Evolutionary conservation across 2,888 invertebrate species (phyloP).

Genomic region (Ectemnius cavifrons): DNA sequence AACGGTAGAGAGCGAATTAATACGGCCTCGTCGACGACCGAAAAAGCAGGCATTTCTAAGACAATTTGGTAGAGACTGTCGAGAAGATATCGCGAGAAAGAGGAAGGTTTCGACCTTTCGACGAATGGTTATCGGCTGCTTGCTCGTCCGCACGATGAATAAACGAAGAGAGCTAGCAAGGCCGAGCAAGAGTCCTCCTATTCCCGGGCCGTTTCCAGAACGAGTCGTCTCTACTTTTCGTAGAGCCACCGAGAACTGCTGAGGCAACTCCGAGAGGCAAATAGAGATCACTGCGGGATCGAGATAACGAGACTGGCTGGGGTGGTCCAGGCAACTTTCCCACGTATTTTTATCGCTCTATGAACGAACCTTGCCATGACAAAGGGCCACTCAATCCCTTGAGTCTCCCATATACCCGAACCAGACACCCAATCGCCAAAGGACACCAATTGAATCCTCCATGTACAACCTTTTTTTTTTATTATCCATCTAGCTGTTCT

Average conservation of each 20-base stretch:
- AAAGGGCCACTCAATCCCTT: neutral
- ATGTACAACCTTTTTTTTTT: too few relatives aligned
- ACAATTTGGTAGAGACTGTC: slow-evolving; percentile 29
- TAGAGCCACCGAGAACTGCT: slow-evolving; percentile 26
- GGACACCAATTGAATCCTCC: too few relatives aligned
- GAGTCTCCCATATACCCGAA: too few relatives aligned
- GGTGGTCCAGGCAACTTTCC: slow-evolving; percentile 30
- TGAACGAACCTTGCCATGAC: slow-evolving; percentile 4
- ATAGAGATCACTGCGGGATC: slow-evolving; percentile 26
- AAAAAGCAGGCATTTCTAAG: slow-evolving; percentile 33
- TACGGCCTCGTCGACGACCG: neutral
- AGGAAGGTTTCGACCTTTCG: slow-evolving; percentile 27
- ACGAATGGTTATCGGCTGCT: slow-evolving; percentile 40
- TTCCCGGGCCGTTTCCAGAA: slow-evolving; percentile 34
- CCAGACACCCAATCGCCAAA: too few relatives aligned
- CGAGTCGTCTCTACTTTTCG: slow-evolving; percentile 10
- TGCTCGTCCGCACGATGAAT: slow-evolving; percentile 31
- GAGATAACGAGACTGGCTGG: slow-evolving; percentile 30
- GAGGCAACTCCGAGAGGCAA: slow-evolving; percentile 26
- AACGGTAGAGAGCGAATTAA: slow-evolving; percentile 1
- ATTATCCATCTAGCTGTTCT: too few relatives aligned
- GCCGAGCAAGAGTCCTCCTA: slow-evolving; percentile 16
- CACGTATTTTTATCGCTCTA: slow-evolving; percentile 42
- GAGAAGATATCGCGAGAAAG: slow-evolving; percentile 18
- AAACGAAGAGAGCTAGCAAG: slow-evolving; percentile 29